Evolutionary conservation across 37 sponge, comb jelly and placozoan genomes (phyloP), one percentile per base, ranked within the genome.

Genomic region (Eunapius fragilis): DNA sequence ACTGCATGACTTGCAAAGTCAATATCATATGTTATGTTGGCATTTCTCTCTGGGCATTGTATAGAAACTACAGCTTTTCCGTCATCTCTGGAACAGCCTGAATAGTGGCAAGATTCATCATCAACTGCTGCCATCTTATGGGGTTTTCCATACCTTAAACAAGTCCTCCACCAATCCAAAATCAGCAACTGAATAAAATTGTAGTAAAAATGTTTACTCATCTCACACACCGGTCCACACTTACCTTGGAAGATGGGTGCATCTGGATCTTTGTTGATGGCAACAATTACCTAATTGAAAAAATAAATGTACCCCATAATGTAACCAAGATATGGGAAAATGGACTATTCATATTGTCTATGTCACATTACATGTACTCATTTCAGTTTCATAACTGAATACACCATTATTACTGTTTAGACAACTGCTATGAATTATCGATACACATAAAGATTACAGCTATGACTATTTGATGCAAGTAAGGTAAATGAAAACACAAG

Each of bases 211-310:
- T 48, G 32, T n/a, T 47, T 23, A 31, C 10, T 28, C 23, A 30
- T 68, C 12, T 69, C 31, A 48, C 25, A 67, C 23, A 19, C 58
- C 1, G 11, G 74, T 25, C 68, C 27, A 26, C 22, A 25, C 28
- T 37, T 73, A 95, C 96, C 94, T 83, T 99, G 98, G 84, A 99
- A 99, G 80, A 99, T 99, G 17, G 99, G 99, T 25, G 99, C 99
- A 75, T 99, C 99, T 9, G 94, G 88, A 48, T 99, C 99, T 58
- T 99, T 99, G 84, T 99, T 99, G 80, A 99, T 96, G 48, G 98
- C 98, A 11, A 99, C 99, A 36, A 99, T 99, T 0, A 94, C 96
- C 96, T 95, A 41, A n/a, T n/a, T n/a, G n/a, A n/a, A n/a, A n/a
- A n/a, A n/a, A n/a, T n/a, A n/a, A n/a, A n/a, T n/a, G n/a, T n/a